These are phyloP conservation scores for Halcyon leucocephala DNA, from an alignment of 2,797 vertebrate genomes.

Conservation along the genomic window DNA sequence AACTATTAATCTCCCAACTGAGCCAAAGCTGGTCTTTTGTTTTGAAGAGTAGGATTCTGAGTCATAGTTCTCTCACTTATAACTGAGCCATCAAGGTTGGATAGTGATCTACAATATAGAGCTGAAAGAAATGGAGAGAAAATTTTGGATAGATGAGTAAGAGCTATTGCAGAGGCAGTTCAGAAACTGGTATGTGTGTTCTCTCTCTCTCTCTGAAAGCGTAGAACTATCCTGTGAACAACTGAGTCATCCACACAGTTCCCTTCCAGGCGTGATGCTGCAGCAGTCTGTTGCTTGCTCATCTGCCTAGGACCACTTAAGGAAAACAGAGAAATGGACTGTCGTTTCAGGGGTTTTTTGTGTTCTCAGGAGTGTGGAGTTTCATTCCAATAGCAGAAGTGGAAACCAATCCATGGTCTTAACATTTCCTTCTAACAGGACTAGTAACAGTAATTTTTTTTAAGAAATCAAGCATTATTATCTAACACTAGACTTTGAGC, in stretches of 20 bases:
- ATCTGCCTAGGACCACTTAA: not conserved
- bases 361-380: not conserved
- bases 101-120: not conserved
- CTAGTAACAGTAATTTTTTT: not conserved
- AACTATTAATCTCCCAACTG: not conserved
- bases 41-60: not conserved
- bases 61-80: not conserved
- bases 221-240: not conserved
- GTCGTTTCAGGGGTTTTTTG: not conserved
- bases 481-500: not conserved
- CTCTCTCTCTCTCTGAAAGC: not conserved
- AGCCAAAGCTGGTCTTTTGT: not conserved
- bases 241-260: not conserved
- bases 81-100: not conserved
- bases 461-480: not conserved
- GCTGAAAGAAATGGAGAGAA: not conserved
- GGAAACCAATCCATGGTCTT: constrained; percentile 10
- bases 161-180: not conserved
- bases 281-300: not conserved
- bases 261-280: not conserved
- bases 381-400: not conserved
- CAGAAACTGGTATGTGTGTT: not conserved
- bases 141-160: not conserved
- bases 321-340: not conserved
- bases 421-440: constrained; percentile 44